Evolutionary conservation across 2,797 vertebrate species (phyloP).

Genomic region (Threskiornis aethiopicus): DNA sequence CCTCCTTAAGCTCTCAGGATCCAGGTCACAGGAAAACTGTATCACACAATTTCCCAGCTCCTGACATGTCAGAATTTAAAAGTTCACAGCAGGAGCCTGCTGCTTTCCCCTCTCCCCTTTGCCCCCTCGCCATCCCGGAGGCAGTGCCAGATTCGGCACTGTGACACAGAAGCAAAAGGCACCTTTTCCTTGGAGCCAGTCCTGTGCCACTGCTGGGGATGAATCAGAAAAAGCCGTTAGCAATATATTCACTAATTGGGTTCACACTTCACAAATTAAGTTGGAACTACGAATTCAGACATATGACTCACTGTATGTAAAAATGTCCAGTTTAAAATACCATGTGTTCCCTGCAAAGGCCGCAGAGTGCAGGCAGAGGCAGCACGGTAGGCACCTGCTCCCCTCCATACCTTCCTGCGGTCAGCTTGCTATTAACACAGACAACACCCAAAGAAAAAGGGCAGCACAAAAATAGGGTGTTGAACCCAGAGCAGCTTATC

Average conservation of each 20-base stretch:
- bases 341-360: accelerated
- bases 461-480: not conserved
- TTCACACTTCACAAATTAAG: not conserved
- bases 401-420: not conserved
- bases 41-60: not conserved
- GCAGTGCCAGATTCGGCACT: accelerated
- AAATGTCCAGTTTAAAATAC: no score
- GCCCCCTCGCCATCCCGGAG: not conserved
- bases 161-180: not conserved
- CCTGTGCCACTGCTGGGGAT: not conserved
- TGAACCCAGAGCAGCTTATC: not conserved
- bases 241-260: not conserved
- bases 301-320: accelerated
- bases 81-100: not conserved
- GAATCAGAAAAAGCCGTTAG: not conserved
- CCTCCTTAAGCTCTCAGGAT: not conserved
- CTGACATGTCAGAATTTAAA: not conserved
- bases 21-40: not conserved
- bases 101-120: not conserved
- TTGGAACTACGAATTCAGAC: not conserved
- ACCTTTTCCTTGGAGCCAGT: not conserved
- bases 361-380: not conserved
- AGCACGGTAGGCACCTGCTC: not conserved
- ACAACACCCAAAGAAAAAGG: not conserved
- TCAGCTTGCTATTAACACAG: not conserved